Base-by-base conservation (phyloP, 2,888 invertebrate species). In the Limenitis camilla region DNA sequence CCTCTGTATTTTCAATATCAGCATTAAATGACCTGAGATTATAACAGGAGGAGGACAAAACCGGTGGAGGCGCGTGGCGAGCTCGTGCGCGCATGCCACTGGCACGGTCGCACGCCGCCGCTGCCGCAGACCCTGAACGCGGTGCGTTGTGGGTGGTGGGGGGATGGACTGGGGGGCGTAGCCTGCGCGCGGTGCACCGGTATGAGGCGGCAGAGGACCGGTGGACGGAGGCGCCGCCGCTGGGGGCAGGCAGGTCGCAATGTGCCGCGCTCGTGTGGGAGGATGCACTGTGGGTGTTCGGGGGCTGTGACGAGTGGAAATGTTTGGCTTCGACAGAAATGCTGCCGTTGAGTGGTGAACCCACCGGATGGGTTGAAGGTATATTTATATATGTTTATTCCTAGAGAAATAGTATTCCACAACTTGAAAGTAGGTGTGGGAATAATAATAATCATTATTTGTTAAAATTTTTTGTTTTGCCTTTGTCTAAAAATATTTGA, bases 251-350 rank as follows among this genome's bases (percentile, higher is more conserved):
- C 11, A 91, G 95, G 10, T 94, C 93, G 70, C 95, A 96, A 81
- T 92, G 93, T 45, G 95, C 92, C 27, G 93, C 92, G 31, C 91
- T 92, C 55, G 82, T 90, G 31, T 92, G 91, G 84, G 87, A 89
- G 56, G 92, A 90, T 54, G 84, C 90, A 64, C 88, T 96, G 51
- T 93, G 93, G 88, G 95, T 92, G 31, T 91, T 93, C 53, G 96
- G 96, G 54, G 96, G 96, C 30, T 94, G 94, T 74, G 95, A 96
- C 80, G 91, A 93, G n/a, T 96, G 95, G 95, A 93, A 92, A 80
- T 95, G 95, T 75, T 88, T 95, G 41, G 76, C 82, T 36, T 64
- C 68, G 62, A 80, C 80, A 7, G 88, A 88, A 73, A 64, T 63
- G 49, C 72, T 83, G 67, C 50, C 64, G 36, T 67, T 70, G 49